These are phyloP conservation scores for Scophthalmus maximus DNA, from an alignment of 2,113 vertebrate species.

Conservation along the genomic window DNA sequence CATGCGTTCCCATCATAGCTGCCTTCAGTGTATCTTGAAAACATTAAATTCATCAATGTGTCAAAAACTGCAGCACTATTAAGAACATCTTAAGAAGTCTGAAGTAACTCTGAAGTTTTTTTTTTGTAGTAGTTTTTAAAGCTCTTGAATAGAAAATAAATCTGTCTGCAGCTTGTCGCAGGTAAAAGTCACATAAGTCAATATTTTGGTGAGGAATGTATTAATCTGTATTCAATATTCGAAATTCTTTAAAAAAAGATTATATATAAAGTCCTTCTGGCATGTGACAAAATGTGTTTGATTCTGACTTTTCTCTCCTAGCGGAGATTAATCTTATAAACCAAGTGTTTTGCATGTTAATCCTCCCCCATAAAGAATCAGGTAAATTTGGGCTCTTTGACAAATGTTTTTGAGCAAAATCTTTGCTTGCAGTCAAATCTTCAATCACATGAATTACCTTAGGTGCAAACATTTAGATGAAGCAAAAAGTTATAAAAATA, in stretches of 20 bases:
- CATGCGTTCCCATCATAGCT: slow-evolving; percentile 38
- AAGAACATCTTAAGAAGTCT: neutral
- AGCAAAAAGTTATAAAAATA: neutral
- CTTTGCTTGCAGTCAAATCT: slow-evolving; percentile 12
- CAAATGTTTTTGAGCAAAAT: slow-evolving; percentile 27
- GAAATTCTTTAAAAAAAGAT: slow-evolving; percentile 23
- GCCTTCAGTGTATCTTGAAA: slow-evolving; percentile 17
- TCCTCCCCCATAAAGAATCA: slow-evolving; percentile 49
- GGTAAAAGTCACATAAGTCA: slow-evolving; percentile 28
- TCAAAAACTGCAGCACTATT: slow-evolving; percentile 12
- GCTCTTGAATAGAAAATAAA: slow-evolving; percentile 1
- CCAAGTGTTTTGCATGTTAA: slow-evolving; percentile 54
- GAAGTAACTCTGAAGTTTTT: neutral
- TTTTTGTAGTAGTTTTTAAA: neutral
- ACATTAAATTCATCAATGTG: slow-evolving; percentile 29
- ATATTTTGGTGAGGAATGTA: slow-evolving; percentile 13
- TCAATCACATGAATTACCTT: slow-evolving; percentile 1
- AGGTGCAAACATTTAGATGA: neutral
- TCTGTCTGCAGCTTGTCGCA: slow-evolving; percentile 30
- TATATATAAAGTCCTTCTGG: slow-evolving; percentile 40
- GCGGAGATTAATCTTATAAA: slow-evolving; percentile 58
- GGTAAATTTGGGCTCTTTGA: slow-evolving; percentile 30
- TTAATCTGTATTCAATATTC: slow-evolving; percentile 52
- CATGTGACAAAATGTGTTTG: slow-evolving; percentile 45
- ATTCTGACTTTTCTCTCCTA: slow-evolving; percentile 52